phyloP scores from a whole-genome alignment of 2,113 vertebrate species.

The Phocoena phocoena region DNA sequence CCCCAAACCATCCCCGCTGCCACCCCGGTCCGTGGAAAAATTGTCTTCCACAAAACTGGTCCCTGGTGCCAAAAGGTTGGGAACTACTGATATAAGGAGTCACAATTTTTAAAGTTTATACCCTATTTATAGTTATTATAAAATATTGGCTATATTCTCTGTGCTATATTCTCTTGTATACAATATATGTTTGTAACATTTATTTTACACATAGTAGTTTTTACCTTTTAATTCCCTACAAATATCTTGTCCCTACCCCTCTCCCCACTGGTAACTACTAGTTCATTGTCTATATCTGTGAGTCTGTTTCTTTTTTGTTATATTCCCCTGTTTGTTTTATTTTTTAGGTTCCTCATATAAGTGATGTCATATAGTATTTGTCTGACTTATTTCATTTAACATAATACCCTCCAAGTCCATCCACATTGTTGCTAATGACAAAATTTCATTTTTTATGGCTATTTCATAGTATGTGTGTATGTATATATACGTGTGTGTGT shows the following conservation, averaged over 20 bases:
- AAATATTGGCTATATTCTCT: background rate
- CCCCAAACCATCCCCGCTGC: no score
- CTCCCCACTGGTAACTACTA: background rate
- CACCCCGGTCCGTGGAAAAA: no score
- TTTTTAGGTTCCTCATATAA: background rate
- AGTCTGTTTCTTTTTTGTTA: background rate
- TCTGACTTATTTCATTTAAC: background rate
- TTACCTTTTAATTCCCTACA: background rate
- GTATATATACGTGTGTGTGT: no score
- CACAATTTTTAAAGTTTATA: background rate
- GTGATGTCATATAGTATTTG: background rate
- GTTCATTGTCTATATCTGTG: background rate
- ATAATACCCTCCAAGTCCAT: background rate
- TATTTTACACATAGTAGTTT: background rate
- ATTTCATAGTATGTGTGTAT: no score
- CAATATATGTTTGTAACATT: background rate
- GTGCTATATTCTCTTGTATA: background rate
- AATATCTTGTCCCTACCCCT: background rate
- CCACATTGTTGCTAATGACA: background rate
- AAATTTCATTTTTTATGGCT: background rate
- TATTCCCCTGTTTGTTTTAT: background rate
- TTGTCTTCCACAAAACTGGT: no score
- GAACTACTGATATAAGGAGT: background rate
- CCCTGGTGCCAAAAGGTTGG: no score
- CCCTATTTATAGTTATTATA: background rate